These are phyloP conservation scores for Sarcophilus harrisii DNA, from an alignment of 2,797 vertebrate genomes.

Conservation along the genomic window DNA sequence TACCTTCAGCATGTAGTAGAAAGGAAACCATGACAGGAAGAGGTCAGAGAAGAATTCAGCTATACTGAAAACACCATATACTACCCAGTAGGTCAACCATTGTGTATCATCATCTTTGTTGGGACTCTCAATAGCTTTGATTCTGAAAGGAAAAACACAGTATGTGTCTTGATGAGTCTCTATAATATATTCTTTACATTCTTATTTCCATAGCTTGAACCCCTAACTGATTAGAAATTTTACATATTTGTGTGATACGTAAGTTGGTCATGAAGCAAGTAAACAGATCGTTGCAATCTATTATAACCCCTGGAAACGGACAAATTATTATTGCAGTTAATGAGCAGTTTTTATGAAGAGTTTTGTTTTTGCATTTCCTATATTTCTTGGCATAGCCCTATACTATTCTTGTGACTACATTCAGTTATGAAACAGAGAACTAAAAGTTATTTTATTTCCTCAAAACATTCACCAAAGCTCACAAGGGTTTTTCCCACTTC, in stretches of 20 bases:
- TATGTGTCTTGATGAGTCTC: slow-evolving; percentile 25
- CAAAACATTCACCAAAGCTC: neutral
- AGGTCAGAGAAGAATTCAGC: slow-evolving; percentile 97
- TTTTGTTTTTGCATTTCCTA: neutral
- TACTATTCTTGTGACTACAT: neutral
- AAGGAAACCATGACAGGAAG: slow-evolving; percentile 98
- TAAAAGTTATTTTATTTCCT: neutral
- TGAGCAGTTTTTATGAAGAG: neutral
- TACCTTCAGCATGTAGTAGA: slow-evolving; percentile 98
- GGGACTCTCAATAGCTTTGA: slow-evolving; percentile 98
- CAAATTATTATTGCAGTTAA: neutral
- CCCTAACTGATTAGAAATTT: neutral
- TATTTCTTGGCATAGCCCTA: neutral
- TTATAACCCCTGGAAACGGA: neutral
- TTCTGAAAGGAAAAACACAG: slow-evolving; percentile 87
- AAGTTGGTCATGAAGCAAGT: neutral
- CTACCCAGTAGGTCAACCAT: slow-evolving; percentile 99
- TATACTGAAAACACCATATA: slow-evolving; percentile 97
- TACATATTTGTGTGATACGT: neutral
- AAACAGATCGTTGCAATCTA: neutral
- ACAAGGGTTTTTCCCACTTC: neutral
- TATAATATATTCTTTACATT: slow-evolving; percentile 10
- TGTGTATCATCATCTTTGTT: slow-evolving; percentile 98
- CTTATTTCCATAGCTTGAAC: neutral
- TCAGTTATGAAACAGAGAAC: neutral